Evolutionary conservation across 2,888 invertebrate species (phyloP), one percentile per base, ranked within the genome.

Genomic region (Dryococelus australis): DNA sequence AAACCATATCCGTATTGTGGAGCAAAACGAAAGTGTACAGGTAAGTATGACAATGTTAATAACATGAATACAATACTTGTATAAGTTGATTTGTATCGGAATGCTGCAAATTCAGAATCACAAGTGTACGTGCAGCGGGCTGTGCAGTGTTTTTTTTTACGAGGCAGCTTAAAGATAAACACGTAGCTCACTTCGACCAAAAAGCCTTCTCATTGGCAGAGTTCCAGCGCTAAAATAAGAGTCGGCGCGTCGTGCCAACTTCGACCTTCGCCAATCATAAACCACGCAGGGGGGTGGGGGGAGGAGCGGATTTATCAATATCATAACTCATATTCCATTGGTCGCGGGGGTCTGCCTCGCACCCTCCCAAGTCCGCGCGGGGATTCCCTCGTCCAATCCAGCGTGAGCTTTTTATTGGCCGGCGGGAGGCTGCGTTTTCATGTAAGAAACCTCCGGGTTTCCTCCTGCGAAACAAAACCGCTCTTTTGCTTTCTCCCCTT

Each of bases 321-420:
- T 88, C 88, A 88, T 88, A 88, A 87, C 86, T 86, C 24, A 81
- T 8, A n/a, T 85, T 80, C 79, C 85, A 88, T 88, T 88, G 88
- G 88, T 85, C 27, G n/a, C 43, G 85, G 53, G 35, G 26, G 20
- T 16, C 80, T 53, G 81, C 86, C 43, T 24, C 43, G 51, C 27
- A 20, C 85, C 86, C 86, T 79, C 85, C n/a, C 86, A 9, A 35
- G 35, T n/a, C 79, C 0, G 79, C 20, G 16, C 27, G 51, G 27
- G 27, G 8, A 87, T 28, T 43, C 80, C 43, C 43, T n/a, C 80
- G 24, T 27, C 83, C 83, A 83, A 83, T 83, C 35, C 35, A 6
- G 12, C 6, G 35, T 35, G 43, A 35, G 83, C 83, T 35, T 83
- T 83, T 83, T 83, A 83, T 35, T 28, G 28, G 28, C 83, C 43